phyloP scores from a whole-genome alignment of 2,113 vertebrate species.

The Turnix velox region DNA sequence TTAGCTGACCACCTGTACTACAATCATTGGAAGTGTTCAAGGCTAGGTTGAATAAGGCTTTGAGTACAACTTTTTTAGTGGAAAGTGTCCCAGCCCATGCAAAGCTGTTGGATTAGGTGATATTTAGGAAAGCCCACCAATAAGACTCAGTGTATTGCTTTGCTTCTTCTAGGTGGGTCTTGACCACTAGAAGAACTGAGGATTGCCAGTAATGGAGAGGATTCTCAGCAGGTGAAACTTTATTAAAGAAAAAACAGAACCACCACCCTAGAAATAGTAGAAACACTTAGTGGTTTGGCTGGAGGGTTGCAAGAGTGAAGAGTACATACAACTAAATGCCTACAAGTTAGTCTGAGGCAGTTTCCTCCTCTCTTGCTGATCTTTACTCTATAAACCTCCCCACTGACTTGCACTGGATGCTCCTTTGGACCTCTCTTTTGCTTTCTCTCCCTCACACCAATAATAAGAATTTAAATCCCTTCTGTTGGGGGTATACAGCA shows the following conservation, averaged over 20 bases:
- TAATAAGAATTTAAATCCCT: background rate
- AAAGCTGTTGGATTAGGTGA: background rate
- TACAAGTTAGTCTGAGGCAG: background rate
- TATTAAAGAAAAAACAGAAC: too few relatives aligned
- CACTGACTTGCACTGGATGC: background rate
- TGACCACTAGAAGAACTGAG: background rate
- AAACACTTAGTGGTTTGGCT: background rate
- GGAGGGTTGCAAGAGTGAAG: background rate
- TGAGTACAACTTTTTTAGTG: background rate
- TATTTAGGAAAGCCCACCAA: background rate
- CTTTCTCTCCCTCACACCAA: background rate
- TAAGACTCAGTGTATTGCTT: background rate
- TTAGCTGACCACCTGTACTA: background rate
- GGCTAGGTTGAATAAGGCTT: background rate
- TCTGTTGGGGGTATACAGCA: background rate
- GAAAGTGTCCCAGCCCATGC: background rate
- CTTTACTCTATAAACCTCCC: background rate
- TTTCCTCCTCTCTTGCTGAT: background rate
- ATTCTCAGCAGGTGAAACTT: background rate
- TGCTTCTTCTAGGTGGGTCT: background rate
- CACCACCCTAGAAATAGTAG: background rate
- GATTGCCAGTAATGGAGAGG: background rate
- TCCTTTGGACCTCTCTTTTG: background rate
- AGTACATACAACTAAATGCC: background rate
- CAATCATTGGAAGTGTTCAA: background rate